Evolutionary conservation across 2,113 vertebrate species (phyloP).

Genomic region (Hippocampus comes): DNA sequence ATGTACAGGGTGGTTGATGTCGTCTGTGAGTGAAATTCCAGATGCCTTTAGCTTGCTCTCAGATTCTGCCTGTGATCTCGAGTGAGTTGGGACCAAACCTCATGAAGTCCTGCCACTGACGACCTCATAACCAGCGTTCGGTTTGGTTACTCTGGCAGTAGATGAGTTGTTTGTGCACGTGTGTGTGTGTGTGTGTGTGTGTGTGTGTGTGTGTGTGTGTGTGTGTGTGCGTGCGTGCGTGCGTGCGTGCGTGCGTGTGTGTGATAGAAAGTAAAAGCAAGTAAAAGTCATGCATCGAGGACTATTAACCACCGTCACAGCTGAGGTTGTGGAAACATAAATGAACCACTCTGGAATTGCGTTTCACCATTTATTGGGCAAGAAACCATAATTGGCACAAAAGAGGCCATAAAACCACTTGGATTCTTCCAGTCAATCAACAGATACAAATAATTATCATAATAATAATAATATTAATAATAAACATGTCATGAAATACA

Average conservation of each 20-base stretch:
- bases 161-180: conserved; percentile 19
- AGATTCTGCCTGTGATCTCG: conserved; percentile 16
- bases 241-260: conserved; percentile 8
- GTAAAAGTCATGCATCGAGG: conserved; percentile 18
- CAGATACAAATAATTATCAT: not conserved
- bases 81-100: conserved; percentile 21
- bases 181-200: conserved; percentile 16
- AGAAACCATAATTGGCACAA: not conserved
- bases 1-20: conserved; percentile 38
- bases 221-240: conserved; percentile 12
- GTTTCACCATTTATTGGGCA: not conserved
- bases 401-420: not conserved
- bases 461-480: not conserved
- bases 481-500: not conserved
- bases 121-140: conserved; percentile 43
- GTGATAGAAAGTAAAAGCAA: not conserved
- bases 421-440: not conserved
- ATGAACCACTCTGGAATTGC: conserved; percentile 29
- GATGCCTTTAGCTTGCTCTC: conserved; percentile 31
- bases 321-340: conserved; percentile 38
- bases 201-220: conserved; percentile 15
- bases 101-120: conserved; percentile 43
- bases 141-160: conserved; percentile 38
- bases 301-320: conserved; percentile 43
- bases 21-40: conserved; percentile 42